phyloP scores from a whole-genome alignment of 2,888 invertebrate species.

The Dusona sp. region DNA sequence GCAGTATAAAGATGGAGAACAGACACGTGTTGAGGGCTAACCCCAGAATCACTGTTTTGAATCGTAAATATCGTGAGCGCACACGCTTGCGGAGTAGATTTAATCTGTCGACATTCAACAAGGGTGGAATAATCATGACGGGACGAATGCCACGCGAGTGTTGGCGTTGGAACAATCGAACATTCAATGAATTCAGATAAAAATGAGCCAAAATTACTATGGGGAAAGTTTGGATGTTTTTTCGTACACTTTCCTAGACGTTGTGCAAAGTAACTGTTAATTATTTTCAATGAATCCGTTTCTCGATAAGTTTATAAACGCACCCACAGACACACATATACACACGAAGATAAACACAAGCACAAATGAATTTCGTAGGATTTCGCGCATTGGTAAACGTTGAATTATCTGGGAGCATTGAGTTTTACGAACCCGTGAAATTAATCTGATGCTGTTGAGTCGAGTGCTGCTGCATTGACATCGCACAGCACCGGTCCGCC shows the following conservation, averaged over 20 bases:
- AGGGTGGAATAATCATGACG: slow-evolving; percentile 22
- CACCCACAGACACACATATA: neutral
- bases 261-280: neutral
- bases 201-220: neutral
- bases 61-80: neutral
- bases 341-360: neutral
- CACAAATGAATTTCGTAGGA: neutral
- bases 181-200: slow-evolving; percentile 1
- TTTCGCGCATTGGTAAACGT: neutral
- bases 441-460: slow-evolving; percentile 60
- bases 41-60: slow-evolving; percentile 19
- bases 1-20: slow-evolving; percentile 7
- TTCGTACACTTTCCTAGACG: neutral
- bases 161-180: neutral
- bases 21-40: slow-evolving; percentile 53
- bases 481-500: slow-evolving; percentile 70
- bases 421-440: slow-evolving; percentile 61
- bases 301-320: neutral
- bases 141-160: neutral
- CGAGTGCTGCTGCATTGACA: slow-evolving; percentile 68
- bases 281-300: neutral
- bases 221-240: neutral
- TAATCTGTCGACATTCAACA: neutral
- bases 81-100: neutral
- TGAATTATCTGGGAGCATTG: neutral